Conservation (phyloP, 1,140 invertebrate genomes). For the Bathynomus jamesi region DNA sequence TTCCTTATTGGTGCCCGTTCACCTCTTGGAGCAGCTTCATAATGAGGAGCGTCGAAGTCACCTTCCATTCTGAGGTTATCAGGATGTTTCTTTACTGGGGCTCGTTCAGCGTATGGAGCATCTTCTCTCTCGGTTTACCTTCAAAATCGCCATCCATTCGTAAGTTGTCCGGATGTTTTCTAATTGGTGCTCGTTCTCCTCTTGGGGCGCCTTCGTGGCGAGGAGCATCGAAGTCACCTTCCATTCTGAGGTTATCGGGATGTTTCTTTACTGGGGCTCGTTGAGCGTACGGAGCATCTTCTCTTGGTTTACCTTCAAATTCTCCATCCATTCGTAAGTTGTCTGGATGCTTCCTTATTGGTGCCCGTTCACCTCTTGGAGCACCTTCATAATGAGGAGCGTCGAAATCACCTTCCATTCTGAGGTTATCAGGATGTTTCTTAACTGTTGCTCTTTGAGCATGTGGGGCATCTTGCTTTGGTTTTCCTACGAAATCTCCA, state of each 20-base stretch:
- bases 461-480: constrained; percentile 2
- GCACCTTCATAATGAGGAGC: constrained; percentile 6
- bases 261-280: constrained; percentile 41
- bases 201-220: constrained; percentile 20
- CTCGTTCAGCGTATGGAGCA: constrained; percentile 43
- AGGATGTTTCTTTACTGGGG: constrained; percentile 40
- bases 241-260: constrained; percentile 50
- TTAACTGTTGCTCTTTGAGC: constrained; percentile 46
- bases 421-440: constrained; percentile 43
- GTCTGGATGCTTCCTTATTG: constrained; percentile 46
- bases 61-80: constrained; percentile 37
- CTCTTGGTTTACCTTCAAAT: constrained; percentile 6
- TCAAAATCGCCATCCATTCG: constrained; percentile 45
- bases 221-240: constrained; percentile 45
- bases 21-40: constrained; percentile 16
- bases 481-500: constrained; percentile 43
- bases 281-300: constrained; percentile 12
- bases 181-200: constrained; percentile 44
- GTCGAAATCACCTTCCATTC: constrained; percentile 20
- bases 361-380: constrained; percentile 41
- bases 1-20: no score
- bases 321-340: constrained; percentile 53
- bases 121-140: constrained; percentile 39
- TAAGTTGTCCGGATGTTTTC: constrained; percentile 52
- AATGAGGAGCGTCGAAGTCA: constrained; percentile 17